phyloP scores from a whole-genome alignment of 2,888 invertebrate species.

The Synergus umbraculus region DNA sequence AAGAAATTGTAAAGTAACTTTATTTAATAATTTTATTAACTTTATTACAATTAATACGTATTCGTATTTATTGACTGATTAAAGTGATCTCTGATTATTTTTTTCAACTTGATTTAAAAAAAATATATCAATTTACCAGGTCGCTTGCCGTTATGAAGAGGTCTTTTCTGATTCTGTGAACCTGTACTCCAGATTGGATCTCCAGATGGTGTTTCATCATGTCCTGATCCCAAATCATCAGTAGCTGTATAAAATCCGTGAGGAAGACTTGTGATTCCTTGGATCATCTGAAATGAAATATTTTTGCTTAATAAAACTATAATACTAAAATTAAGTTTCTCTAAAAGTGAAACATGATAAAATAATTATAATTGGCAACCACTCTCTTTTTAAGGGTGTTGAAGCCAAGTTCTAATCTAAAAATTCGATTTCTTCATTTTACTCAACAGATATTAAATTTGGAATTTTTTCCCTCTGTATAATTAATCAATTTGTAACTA shows the following conservation, averaged over 20 bases:
- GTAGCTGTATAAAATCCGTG: background rate
- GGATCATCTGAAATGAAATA: constrained; percentile 7
- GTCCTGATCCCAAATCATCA: background rate
- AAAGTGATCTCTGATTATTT: too few species aligned
- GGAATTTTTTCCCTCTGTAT: too few species aligned
- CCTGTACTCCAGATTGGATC: background rate
- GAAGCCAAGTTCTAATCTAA: too few species aligned
- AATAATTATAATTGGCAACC: background rate
- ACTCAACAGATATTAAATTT: too few species aligned
- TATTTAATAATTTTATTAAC: too few species aligned
- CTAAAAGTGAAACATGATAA: background rate
- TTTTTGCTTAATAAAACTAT: background rate
- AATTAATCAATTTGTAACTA: too few species aligned
- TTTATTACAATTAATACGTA: too few species aligned
- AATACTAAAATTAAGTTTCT: background rate
- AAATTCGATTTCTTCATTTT: too few species aligned
- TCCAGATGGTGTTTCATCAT: background rate
- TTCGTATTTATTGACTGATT: too few species aligned
- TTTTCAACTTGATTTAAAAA: too few species aligned
- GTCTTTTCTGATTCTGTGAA: background rate
- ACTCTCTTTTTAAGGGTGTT: too few species aligned
- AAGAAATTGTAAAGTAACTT: too few species aligned
- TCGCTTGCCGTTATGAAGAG: background rate
- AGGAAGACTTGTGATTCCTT: constrained; percentile 2
- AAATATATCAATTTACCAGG: background rate